Conservation (phyloP, 2,888 invertebrate genomes). For the Pteria penguin region DNA sequence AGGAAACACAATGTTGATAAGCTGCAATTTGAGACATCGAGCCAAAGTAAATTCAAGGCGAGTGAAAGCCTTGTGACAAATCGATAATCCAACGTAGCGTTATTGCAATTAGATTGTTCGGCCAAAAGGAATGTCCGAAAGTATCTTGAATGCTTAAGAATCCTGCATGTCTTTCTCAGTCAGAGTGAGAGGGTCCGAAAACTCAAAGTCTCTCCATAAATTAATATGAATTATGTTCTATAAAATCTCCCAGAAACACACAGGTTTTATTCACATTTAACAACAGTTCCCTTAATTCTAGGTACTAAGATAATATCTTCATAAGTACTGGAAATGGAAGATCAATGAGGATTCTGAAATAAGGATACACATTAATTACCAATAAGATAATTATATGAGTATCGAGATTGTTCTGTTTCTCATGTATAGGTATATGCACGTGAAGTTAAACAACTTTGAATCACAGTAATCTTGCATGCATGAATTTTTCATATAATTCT, state of each 20-base stretch:
- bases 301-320: background rate
- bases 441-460: constrained; percentile 5
- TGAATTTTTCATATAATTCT: too few species aligned
- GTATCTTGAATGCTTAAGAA: constrained; percentile 20
- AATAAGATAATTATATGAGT: background rate
- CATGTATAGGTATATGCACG: background rate
- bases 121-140: constrained; percentile 23
- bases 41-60: constrained; percentile 18
- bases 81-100: background rate
- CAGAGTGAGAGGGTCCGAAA: constrained; percentile 7
- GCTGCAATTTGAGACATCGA: constrained; percentile 28
- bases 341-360: background rate
- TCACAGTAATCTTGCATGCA: background rate
- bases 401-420: background rate
- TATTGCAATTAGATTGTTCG: background rate
- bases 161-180: background rate
- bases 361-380: background rate
- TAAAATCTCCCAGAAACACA: background rate
- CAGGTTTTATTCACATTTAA: background rate
- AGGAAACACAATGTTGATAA: constrained; percentile 36
- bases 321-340: background rate
- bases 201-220: constrained; percentile 34
- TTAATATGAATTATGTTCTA: background rate
- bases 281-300: background rate
- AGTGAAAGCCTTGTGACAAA: background rate